Base-by-base conservation (phyloP, 2,888 invertebrate genomes). In the Cheilosia urbana region DNA sequence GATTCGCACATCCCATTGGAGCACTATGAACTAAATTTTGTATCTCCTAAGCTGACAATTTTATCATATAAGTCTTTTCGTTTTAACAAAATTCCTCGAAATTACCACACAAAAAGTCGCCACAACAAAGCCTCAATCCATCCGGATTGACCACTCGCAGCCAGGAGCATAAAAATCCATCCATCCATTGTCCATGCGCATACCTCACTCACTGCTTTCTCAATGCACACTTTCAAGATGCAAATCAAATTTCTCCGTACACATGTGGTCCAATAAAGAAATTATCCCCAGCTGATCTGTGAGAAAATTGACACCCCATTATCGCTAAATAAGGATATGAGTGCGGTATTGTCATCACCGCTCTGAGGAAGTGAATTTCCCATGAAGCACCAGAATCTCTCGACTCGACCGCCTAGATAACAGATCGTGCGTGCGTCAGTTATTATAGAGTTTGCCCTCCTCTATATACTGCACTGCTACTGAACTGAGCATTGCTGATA, bases 231-330 rank as follows among this genome's bases (percentile, higher is more conserved):
- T 40, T 49, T 49, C 30, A 57, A 76, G 84, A 85, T 82, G 55
- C 9, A 82, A 78, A 87, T 87, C 87, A 63, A 73, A 73, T 57
- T 85, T 78, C 82, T 15, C 6, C 24, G 65, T 53, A 82, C 87
- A 87, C 77, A 87, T 87, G 73, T 80, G 87, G 80, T 72, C 66
- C 63, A 85, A 81, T 85, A 81, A 85, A 81, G 81, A 81, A 72
- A 77, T 81, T 77, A 81, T 77, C 57, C 76, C 3, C 57, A 63
- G 66, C 81, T 85, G 57, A 85, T 85, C 85, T 81, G 65, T 34
- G 63, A 0, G 84, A 79, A 85, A 85, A 85, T 85, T 85, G 85
- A 85, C 85, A 85, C 85, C 85, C 85, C 85, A 85, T 85, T 80
- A 85, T 42, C 37, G 65, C 62, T 60, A 76, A 80, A 76, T 47